Percentiles rank a stretch among this genome's conserved stretches.
phyloP scores from a whole-genome alignment of 1,140 invertebrate genomes.

The Aphis craccivora region DNA sequence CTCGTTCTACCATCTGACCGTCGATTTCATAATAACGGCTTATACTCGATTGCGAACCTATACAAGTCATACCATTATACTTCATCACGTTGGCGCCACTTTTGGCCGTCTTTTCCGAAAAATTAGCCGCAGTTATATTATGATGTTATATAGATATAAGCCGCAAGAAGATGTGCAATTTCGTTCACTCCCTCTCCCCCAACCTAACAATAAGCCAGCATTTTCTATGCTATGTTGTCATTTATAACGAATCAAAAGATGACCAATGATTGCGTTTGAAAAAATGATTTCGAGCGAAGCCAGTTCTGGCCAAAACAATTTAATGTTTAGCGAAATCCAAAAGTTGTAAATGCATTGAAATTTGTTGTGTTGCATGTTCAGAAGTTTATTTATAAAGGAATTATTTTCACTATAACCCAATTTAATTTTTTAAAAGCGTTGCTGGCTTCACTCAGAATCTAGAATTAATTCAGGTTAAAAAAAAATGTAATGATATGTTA shows the following conservation, averaged over 20 bases:
- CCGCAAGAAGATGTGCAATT: background rate
- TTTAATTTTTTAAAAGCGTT: background rate
- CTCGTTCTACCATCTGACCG: constrained; percentile 55
- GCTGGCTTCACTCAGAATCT: background rate
- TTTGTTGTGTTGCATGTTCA: background rate
- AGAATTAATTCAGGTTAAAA: background rate
- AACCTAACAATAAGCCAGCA: background rate
- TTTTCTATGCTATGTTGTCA: background rate
- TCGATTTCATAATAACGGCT: constrained; percentile 47
- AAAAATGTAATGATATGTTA: background rate
- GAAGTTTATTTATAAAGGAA: background rate
- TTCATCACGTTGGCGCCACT: background rate
- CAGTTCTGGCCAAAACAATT: background rate
- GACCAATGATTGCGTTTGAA: background rate
- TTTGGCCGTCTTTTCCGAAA: background rate
- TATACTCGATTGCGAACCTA: constrained; percentile 49
- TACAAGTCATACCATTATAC: constrained; percentile 40
- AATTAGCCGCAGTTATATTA: background rate
- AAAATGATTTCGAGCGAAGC: background rate
- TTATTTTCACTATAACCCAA: background rate
- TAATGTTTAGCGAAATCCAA: background rate
- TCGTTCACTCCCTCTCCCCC: background rate
- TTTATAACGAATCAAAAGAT: background rate
- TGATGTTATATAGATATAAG: background rate
- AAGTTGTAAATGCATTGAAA: background rate